Percentiles rank a stretch among this genome's conserved stretches.
These are phyloP conservation scores for Emydura subglobosa DNA, from an alignment of 2,113 vertebrate species.

Conservation along the genomic window DNA sequence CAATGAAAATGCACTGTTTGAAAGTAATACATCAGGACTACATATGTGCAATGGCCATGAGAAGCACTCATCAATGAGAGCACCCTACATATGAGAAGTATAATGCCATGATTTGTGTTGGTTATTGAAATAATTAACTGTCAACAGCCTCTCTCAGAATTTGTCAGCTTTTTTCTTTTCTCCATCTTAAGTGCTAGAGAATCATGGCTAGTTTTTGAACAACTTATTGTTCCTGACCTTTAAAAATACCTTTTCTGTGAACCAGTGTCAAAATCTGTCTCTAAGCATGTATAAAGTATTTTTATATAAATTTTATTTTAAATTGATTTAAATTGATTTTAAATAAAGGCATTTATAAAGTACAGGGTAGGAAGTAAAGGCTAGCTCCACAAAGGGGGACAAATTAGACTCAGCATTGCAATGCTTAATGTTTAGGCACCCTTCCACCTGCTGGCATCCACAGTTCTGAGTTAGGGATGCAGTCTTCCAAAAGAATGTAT, in stretches of 20 bases:
- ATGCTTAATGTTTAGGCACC: not conserved
- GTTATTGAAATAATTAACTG: not conserved
- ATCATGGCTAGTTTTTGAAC: not conserved
- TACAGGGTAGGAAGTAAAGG: not conserved
- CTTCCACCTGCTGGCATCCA: not conserved
- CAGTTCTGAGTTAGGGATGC: not conserved
- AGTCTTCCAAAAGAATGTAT: not conserved
- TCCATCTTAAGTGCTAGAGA: not conserved
- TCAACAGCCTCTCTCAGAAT: not conserved
- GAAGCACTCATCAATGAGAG: not conserved
- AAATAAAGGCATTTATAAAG: slow-evolving; percentile 5
- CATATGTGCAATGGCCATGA: not conserved
- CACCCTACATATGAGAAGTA: not conserved
- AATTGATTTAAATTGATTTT: too few relatives aligned
- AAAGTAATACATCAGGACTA: not conserved
- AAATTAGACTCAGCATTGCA: not conserved
- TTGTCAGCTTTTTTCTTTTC: not conserved
- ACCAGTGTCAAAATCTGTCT: not conserved
- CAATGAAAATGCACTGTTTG: not conserved
- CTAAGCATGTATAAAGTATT: not conserved
- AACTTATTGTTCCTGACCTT: not conserved
- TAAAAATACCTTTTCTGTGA: not conserved
- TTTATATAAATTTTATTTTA: not conserved
- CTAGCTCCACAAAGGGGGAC: not conserved
- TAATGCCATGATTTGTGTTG: not conserved